Conservation (phyloP, 2,797 vertebrate species). For the Syndactyla subalaris region DNA sequence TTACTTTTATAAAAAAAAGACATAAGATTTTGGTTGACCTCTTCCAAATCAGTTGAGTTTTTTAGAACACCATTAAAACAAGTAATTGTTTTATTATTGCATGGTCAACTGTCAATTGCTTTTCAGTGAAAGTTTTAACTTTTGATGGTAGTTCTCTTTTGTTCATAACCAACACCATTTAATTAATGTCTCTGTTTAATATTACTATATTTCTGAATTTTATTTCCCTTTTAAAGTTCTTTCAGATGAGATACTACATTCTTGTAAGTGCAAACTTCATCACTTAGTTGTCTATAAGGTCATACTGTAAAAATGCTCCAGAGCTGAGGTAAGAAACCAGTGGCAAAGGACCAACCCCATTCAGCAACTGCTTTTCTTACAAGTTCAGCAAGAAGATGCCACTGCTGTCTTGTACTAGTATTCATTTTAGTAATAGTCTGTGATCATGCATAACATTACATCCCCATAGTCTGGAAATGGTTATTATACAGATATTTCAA, state of each 20-base stretch:
- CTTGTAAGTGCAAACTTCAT: neutral
- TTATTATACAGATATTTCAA: neutral
- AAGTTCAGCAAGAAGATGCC: neutral
- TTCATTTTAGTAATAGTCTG: neutral
- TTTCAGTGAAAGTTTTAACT: neutral
- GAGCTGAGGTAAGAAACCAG: neutral
- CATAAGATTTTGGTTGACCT: neutral
- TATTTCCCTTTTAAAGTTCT: neutral
- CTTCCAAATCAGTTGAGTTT: neutral
- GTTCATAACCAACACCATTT: neutral
- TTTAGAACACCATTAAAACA: neutral
- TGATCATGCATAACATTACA: neutral
- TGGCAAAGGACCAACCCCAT: neutral
- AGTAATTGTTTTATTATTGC: neutral
- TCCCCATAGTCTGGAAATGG: neutral
- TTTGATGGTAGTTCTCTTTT: neutral
- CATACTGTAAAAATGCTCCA: neutral
- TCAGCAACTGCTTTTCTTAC: neutral
- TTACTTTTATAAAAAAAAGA: neutral
- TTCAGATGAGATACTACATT: neutral
- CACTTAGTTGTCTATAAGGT: neutral
- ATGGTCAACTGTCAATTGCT: neutral
- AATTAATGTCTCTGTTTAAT: neutral
- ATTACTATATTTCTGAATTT: neutral
- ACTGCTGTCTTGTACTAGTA: neutral